Percentiles rank a stretch among this genome's conserved stretches.
Evolutionary conservation across 2,797 vertebrate genomes (phyloP).

Genomic region (Hydrocynus forskahlii): DNA sequence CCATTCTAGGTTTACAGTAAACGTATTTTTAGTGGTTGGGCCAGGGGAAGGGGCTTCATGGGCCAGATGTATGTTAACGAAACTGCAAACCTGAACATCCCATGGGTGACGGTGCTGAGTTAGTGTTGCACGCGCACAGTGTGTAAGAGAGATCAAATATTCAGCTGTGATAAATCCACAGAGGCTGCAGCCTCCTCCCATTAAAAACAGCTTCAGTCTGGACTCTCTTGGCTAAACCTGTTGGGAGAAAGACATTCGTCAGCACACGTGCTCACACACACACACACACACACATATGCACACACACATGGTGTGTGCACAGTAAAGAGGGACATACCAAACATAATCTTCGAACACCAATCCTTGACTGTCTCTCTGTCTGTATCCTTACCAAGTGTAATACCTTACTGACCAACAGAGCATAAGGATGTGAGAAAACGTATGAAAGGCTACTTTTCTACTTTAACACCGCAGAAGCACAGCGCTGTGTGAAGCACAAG

Average conservation of each 20-base stretch:
- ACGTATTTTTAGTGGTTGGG: constrained; percentile 59
- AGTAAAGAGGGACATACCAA: constrained; percentile 26
- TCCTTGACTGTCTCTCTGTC: constrained; percentile 30
- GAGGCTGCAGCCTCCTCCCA: constrained; percentile 55
- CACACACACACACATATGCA: constrained; percentile 17
- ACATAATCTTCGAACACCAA: constrained; percentile 15
- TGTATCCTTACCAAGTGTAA: constrained; percentile 13
- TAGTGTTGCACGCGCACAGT: constrained; percentile 57
- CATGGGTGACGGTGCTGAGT: constrained; percentile 45
- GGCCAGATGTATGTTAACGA: constrained; percentile 53
- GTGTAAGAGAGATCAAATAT: constrained; percentile 58
- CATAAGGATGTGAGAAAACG: constrained; percentile 11
- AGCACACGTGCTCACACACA: constrained; percentile 36
- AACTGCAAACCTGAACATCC: constrained; percentile 59
- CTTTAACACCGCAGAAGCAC: neutral
- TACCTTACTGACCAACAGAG: constrained; percentile 10
- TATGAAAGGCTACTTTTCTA: neutral
- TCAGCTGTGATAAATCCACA: constrained; percentile 54
- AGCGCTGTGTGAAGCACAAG: neutral
- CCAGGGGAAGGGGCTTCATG: constrained; percentile 31
- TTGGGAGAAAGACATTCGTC: constrained; percentile 49
- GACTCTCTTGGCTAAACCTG: constrained; percentile 53
- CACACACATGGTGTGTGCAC: constrained; percentile 31
- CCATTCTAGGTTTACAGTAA: constrained; percentile 57
- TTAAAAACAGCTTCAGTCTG: constrained; percentile 58